phyloP scores from a whole-genome alignment of 2,888 invertebrate species.

The Nowickia ferox region DNA sequence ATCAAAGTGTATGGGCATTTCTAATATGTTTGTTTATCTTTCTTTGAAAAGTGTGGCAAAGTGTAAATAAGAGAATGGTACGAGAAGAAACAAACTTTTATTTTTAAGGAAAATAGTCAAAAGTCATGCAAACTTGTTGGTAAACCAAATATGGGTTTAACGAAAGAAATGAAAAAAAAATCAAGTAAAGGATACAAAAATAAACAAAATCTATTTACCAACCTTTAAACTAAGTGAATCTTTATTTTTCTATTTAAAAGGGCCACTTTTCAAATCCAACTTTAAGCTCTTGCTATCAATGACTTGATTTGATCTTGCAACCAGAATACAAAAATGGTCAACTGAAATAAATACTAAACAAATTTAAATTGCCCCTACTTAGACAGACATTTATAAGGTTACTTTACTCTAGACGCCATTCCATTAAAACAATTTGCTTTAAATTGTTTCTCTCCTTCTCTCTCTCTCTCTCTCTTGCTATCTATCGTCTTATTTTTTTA shows the following conservation, averaged over 20 bases:
- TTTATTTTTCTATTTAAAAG: slow-evolving; percentile 18
- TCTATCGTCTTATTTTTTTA: background rate
- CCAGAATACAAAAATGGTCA: slow-evolving; percentile 34
- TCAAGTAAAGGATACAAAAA: slow-evolving; percentile 3
- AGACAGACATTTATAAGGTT: background rate
- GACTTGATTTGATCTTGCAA: slow-evolving; percentile 11
- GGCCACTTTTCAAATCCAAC: background rate
- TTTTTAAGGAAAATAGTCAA: slow-evolving; percentile 36
- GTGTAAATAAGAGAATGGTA: background rate
- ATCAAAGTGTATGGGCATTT: background rate
- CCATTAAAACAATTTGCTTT: background rate
- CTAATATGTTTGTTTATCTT: slow-evolving; percentile 10
- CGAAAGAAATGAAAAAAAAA: slow-evolving; percentile 24
- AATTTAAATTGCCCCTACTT: slow-evolving; percentile 49
- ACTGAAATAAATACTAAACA: slow-evolving; percentile 40
- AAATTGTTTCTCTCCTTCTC: no score
- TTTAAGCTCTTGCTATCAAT: background rate
- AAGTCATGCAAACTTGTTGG: slow-evolving; percentile 67
- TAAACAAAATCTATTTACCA: slow-evolving; percentile 47
- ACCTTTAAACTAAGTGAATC: slow-evolving; percentile 54
- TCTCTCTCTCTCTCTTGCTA: background rate
- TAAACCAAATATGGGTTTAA: slow-evolving; percentile 49
- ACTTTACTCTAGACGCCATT: background rate
- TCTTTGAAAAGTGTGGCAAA: slow-evolving; percentile 19
- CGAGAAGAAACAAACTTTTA: background rate